Conservation (phyloP, 1,140 invertebrate species). For the Hormaphis cornu region DNA sequence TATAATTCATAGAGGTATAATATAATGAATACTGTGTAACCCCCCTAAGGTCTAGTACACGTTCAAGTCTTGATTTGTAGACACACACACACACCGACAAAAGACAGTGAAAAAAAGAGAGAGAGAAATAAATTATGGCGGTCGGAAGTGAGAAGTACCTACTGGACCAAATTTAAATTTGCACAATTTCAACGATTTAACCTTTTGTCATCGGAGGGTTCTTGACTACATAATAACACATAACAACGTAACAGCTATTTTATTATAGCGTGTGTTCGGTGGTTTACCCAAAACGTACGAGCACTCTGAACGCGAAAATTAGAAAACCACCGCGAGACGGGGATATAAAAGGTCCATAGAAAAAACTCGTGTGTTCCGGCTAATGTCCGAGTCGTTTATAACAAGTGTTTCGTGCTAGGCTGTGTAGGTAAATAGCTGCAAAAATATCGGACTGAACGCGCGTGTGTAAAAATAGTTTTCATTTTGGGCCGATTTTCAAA, state of each 20-base stretch:
- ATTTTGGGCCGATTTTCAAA: too few relatives aligned
- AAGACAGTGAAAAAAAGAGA: too few relatives aligned
- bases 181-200: background rate
- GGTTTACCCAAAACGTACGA: background rate
- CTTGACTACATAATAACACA: background rate
- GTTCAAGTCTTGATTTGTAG: too few relatives aligned
- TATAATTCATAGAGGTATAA: too few relatives aligned
- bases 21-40: too few relatives aligned
- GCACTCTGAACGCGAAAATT: background rate
- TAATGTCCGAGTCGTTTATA: constrained; percentile 14
- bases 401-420: background rate
- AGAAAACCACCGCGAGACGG: background rate
- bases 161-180: constrained; percentile 1
- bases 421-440: background rate
- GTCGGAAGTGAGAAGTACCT: too few relatives aligned
- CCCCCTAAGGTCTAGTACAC: too few relatives aligned
- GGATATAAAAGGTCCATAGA: constrained; percentile 3
- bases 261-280: background rate
- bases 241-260: background rate
- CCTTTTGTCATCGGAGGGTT: background rate
- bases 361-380: background rate
- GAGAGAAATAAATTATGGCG: too few relatives aligned
- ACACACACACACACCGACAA: too few relatives aligned
- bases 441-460: too few relatives aligned
- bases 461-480: background rate